phyloP scores from a whole-genome alignment of 1,140 invertebrate species.

The Trichonephila inaurata region DNA sequence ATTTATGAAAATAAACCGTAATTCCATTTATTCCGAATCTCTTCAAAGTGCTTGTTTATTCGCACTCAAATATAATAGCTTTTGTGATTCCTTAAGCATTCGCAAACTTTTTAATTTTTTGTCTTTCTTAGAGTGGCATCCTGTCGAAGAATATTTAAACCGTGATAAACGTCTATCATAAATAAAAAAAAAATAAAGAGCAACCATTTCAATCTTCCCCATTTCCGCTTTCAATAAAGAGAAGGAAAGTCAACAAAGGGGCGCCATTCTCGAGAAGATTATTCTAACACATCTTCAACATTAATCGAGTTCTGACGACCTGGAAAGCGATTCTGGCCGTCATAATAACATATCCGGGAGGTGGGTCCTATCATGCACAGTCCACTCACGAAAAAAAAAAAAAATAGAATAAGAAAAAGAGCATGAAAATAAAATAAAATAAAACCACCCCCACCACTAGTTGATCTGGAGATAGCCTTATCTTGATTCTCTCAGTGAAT shows the following conservation, averaged over 20 bases:
- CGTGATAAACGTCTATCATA: background rate
- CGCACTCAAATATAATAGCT: too few relatives aligned
- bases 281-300: constrained; percentile 4
- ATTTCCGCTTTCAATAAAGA: constrained; percentile 39
- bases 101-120: background rate
- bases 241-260: background rate
- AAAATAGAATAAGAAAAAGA: background rate
- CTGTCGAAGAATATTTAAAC: background rate
- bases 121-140: background rate
- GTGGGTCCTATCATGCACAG: background rate
- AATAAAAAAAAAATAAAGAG: background rate
- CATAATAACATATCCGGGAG: background rate
- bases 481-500: background rate
- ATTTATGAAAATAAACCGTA: too few relatives aligned
- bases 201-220: background rate
- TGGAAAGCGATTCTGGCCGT: background rate
- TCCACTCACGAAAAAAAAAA: background rate
- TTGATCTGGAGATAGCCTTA: constrained; percentile 6
- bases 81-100: too few relatives aligned
- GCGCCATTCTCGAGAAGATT: background rate
- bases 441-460: background rate
- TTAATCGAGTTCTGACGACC: constrained; percentile 39
- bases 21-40: too few relatives aligned
- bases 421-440: background rate
- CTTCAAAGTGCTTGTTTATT: too few relatives aligned